Evolutionary conservation across 2,888 invertebrate genomes (phyloP).

Genomic region (Ophion obscuratus): DNA sequence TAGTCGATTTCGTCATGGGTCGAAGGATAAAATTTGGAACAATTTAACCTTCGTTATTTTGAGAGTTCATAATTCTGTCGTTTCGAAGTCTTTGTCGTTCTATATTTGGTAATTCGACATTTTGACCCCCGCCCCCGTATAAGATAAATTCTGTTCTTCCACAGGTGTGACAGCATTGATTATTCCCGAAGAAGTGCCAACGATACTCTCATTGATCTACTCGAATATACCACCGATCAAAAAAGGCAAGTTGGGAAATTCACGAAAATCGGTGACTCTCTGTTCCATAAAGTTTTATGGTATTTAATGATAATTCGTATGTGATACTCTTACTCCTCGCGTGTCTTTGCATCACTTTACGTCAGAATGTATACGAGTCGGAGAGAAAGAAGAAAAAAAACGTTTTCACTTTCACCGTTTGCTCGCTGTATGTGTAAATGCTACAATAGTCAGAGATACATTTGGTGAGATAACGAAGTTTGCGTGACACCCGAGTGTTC

Average conservation of each 20-base stretch:
- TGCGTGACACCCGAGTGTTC: slow-evolving; percentile 57
- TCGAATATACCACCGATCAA: slow-evolving; percentile 94
- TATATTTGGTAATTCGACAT: no score
- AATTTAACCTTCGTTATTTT: no score
- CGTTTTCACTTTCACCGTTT: slow-evolving; percentile 69
- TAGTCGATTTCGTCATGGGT: no score
- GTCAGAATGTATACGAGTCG: neutral
- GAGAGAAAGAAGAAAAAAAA: slow-evolving; percentile 9
- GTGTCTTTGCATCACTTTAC: slow-evolving; percentile 5
- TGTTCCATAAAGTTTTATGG: neutral
- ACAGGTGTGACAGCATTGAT: slow-evolving; percentile 87
- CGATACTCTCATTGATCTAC: slow-evolving; percentile 91
- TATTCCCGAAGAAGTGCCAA: slow-evolving; percentile 92
- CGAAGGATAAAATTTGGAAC: no score
- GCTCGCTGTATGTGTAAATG: slow-evolving; percentile 5
- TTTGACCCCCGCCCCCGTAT: no score
- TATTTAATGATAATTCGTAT: neutral
- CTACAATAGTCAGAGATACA: slow-evolving; percentile 1
- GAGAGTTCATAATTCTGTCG: no score
- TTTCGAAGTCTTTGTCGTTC: no score
- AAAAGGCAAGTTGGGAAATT: slow-evolving; percentile 87
- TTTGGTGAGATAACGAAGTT: slow-evolving; percentile 13
- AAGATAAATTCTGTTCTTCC: slow-evolving; percentile 75
- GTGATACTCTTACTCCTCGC: neutral
- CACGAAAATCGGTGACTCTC: neutral